phyloP scores from a whole-genome alignment of 2,113 vertebrate species.

The Aspiorhynchus laticeps region DNA sequence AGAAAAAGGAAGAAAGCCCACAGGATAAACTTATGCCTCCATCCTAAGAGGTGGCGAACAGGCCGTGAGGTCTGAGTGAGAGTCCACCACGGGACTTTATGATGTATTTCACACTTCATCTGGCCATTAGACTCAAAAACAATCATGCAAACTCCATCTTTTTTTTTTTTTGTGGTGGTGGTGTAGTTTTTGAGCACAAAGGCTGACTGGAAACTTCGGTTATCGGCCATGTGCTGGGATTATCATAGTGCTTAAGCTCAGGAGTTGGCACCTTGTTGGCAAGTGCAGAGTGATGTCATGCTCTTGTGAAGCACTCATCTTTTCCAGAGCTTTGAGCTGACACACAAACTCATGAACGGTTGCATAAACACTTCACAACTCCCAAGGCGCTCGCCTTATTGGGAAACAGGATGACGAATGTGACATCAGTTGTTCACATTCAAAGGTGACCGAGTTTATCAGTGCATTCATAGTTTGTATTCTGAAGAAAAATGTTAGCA shows the following conservation, averaged over 20 bases:
- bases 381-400: constrained; percentile 32
- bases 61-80: constrained; percentile 48
- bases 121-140: background rate
- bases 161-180: background rate
- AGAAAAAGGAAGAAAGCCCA: constrained; percentile 65
- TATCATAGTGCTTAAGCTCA: constrained; percentile 49
- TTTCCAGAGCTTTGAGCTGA: constrained; percentile 56
- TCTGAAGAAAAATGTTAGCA: background rate
- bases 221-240: constrained; percentile 55
- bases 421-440: constrained; percentile 34
- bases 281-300: constrained; percentile 55
- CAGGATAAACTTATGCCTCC: constrained; percentile 68
- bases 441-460: background rate
- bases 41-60: constrained; percentile 60
- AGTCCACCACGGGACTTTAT: constrained; percentile 39
- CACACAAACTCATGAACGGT: constrained; percentile 10
- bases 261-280: constrained; percentile 57
- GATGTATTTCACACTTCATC: constrained; percentile 54
- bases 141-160: background rate
- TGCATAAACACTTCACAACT: constrained; percentile 16
- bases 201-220: background rate
- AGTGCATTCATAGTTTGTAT: background rate
- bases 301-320: constrained; percentile 49
- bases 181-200: background rate
- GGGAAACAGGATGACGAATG: constrained; percentile 24